Evolutionary conservation across 2,888 invertebrate species (phyloP), one percentile per base, ranked within the genome.

Genomic region (Anagyrus pseudococci): DNA sequence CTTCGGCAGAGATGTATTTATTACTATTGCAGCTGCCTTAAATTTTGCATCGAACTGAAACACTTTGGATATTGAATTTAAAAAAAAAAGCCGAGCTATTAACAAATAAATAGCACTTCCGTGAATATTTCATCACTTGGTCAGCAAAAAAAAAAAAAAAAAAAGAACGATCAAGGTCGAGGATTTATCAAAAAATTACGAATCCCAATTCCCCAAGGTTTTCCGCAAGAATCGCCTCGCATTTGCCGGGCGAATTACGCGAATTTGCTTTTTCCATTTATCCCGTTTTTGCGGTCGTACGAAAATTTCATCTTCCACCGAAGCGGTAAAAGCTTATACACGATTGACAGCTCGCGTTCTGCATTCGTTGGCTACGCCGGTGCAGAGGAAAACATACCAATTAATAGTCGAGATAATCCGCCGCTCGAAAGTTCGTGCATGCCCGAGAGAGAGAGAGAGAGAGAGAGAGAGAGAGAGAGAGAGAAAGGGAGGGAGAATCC

Each of bases 381-480:
- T 26, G 50, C 46, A 52, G 46, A 62, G 62, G 44, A 46, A 52
- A 52, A 19, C 53, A 54, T 57, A 52, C 57, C 57, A 56, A 62
- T 57, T 62, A 62, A 62, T 43, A 46, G 33, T 23, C 57, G 33
- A 29, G n/a, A n/a, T 22, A 53, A 40, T 23, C 22, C 22, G 43
- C 41, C 29, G n/a, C 62, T 43, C 55, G 55, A 64, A 50, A 59
- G 56, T 40, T 56, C 56, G 50, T 33, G 47, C 47, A 56, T 47
- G 41, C 29, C 41, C 47, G 41, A 46, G 53, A 64, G 55, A 50
- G 63, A 59, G 48, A 2, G 7, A 20, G 20, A 25, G 43, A 52
- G 15, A 33, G 17, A 20, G 2, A 46, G 29, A 33, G 6, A 7
- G 2, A 33, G 15, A 19, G 19, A 29, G 33, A 33, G 13, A 33